Evolutionary conservation across 2,888 invertebrate genomes (phyloP), one percentile per base, ranked within the genome.

Genomic region (Machimus atricapillus): DNA sequence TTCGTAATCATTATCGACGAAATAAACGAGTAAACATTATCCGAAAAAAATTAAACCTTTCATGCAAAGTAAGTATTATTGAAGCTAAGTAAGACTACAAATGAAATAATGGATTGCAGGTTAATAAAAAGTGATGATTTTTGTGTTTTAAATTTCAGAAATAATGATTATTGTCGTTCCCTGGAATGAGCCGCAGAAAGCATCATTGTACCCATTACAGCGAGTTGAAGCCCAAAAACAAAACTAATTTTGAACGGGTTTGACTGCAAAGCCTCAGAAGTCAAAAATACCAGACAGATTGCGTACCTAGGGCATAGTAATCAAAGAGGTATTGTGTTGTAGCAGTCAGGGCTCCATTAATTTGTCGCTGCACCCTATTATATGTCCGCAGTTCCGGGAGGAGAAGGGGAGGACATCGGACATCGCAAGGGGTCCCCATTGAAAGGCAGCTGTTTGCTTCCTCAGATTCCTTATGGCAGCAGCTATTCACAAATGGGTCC

Each of bases 291-390:
- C 66, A 66, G 66, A 23, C 66, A 66, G 27, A 27, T 2, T 66
- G 66, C 66, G 27, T 66, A 66, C 66, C 66, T 66, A 66, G 66
- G 8, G 81, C 27, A 6, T 31, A 23, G 81, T 23, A 82, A 31
- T 82, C 82, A 82, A 58, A 58, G 40, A 12, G 37, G 37, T 82
- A 82, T 82, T 82, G 58, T 82, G 19, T 66, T 82, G 37, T 58
- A 82, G 52, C 34, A 37, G 82, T 79, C 40, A 43, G 78, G 73
- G 19, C 43, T 31, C 78, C 86, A 86, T 86, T 86, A 86, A 86
- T 86, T 86, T 86, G 79, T 56, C 86, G 78, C 40, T 86, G 79
- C 86, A 86, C 43, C 79, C 86, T 79, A 86, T 79, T 86, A 86
- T 73, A 12, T 3, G 66, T 0, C 23, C 66, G 23, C 66, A 27